A percentile compares a stretch with the other conserved stretches of the same genome.
These are phyloP conservation scores for Phalloptychus januarius DNA, from an alignment of 2,797 vertebrate species.

Conservation along the genomic window DNA sequence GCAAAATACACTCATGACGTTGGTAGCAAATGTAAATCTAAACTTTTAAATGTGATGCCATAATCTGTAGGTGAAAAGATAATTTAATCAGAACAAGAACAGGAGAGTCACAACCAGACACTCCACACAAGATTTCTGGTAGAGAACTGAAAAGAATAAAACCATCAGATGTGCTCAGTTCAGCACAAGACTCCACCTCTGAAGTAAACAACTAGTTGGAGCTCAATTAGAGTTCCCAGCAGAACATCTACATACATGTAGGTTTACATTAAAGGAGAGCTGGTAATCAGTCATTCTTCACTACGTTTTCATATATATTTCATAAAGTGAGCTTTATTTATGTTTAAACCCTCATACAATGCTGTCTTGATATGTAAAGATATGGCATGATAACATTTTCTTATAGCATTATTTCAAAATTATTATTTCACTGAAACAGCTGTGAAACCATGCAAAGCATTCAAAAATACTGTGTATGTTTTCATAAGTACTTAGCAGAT, in stretches of 20 bases:
- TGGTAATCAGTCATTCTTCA: neutral
- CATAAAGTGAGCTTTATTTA: neutral
- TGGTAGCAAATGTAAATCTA: too few relatives aligned
- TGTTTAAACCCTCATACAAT: neutral
- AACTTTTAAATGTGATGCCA: too few relatives aligned
- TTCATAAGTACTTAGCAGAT: neutral
- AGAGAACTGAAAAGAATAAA: neutral
- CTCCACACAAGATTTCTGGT: too few relatives aligned
- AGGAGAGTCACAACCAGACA: too few relatives aligned
- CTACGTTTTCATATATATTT: neutral
- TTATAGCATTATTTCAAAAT: too few relatives aligned
- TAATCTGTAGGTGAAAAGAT: too few relatives aligned
- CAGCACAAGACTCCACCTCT: neutral
- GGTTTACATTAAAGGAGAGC: neutral
- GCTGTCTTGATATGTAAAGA: neutral
- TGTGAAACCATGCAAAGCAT: neutral
- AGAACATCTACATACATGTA: neutral
- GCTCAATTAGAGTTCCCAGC: neutral
- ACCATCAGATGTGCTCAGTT: too few relatives aligned
- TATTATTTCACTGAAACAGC: neutral
- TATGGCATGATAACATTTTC: too few relatives aligned
- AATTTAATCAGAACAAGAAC: too few relatives aligned
- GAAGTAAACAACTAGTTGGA: neutral
- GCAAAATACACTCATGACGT: too few relatives aligned
- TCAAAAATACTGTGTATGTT: neutral